phyloP scores from a whole-genome alignment of 2,113 vertebrate genomes.

The Campylomormyrus numenius region DNA sequence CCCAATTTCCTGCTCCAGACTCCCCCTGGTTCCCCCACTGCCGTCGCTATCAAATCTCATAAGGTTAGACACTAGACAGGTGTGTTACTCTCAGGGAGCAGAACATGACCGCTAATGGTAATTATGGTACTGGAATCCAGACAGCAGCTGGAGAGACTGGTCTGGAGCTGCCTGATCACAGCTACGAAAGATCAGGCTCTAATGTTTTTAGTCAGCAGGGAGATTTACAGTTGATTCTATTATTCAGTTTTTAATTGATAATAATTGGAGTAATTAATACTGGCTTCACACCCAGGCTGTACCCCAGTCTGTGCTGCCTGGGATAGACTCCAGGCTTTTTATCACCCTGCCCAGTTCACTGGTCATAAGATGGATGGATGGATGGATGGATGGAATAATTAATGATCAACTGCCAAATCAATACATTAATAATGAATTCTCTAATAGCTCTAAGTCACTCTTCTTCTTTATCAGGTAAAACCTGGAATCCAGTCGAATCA shows the following conservation, averaged over 20 bases:
- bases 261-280: neutral
- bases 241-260: neutral
- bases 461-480: conserved; percentile 3
- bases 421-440: neutral
- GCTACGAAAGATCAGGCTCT: neutral
- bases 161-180: neutral
- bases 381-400: neutral
- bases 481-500: neutral
- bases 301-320: neutral
- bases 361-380: neutral
- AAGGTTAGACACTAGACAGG: neutral
- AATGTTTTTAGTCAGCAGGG: neutral
- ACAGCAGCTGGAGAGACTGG: neutral
- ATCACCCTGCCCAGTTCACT: neutral
- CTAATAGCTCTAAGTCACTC: neutral
- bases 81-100: neutral
- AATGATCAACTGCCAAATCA: neutral
- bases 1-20: conserved; percentile 68
- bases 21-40: neutral
- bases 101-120: neutral
- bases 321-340: neutral
- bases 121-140: neutral
- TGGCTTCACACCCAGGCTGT: neutral
- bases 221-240: neutral
- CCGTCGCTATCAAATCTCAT: neutral